Conservation (phyloP, 2,113 vertebrate species). For the Polypterus senegalus region DNA sequence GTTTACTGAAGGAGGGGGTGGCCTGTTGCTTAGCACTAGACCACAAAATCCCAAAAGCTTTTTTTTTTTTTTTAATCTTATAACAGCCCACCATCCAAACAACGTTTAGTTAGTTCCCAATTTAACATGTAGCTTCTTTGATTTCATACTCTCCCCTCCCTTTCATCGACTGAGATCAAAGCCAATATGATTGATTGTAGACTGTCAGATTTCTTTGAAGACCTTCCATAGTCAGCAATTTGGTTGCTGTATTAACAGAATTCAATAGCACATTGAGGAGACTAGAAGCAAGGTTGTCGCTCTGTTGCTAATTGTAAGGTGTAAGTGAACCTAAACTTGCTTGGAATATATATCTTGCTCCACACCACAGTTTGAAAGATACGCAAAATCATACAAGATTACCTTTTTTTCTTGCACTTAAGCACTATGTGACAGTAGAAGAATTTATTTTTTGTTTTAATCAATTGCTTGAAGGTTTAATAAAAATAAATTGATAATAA, state of each 20-base stretch:
- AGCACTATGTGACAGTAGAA: too few species aligned
- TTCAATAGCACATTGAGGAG: slow-evolving; percentile 7
- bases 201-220: slow-evolving; percentile 47
- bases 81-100: slow-evolving; percentile 22
- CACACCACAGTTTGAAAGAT: too few species aligned
- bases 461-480: too few species aligned
- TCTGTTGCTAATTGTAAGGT: too few species aligned
- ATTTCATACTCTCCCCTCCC: slow-evolving; percentile 49
- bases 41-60: slow-evolving; percentile 38
- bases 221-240: slow-evolving; percentile 31
- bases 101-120: slow-evolving; percentile 34
- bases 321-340: too few species aligned
- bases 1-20: background rate
- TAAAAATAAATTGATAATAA: too few species aligned
- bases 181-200: slow-evolving; percentile 46
- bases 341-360: too few species aligned
- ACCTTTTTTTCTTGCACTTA: too few species aligned
- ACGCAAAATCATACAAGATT: too few species aligned
- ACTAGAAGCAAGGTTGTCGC: too few species aligned
- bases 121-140: slow-evolving; percentile 43
- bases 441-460: too few species aligned
- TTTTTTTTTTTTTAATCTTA: slow-evolving; percentile 1
- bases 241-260: slow-evolving; percentile 34
- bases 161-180: slow-evolving; percentile 38
- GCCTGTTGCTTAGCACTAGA: background rate